Percentiles rank a stretch among this genome's conserved stretches.
phyloP scores from a whole-genome alignment of 2,113 vertebrate species.

The Burhinus oedicnemus region DNA sequence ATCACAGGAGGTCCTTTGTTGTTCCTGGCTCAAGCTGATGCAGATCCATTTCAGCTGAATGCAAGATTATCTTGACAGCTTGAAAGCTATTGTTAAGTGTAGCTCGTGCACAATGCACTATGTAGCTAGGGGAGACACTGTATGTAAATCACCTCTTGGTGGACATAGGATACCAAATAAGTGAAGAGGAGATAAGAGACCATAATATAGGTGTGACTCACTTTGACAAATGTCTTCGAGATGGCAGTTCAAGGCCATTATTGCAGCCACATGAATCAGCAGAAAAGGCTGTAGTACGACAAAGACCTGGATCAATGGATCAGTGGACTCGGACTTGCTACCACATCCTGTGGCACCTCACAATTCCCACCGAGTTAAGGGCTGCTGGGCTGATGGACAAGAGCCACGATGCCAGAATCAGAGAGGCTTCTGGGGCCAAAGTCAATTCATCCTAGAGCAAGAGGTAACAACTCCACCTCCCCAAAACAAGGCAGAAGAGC shows the following conservation, averaged over 20 bases:
- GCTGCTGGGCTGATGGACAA: background rate
- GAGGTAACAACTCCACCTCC: background rate
- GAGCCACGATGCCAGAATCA: background rate
- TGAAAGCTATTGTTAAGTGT: background rate
- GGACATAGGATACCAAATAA: conserved; percentile 28
- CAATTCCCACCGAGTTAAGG: background rate
- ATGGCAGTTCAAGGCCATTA: background rate
- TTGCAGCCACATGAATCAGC: background rate
- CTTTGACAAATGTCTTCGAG: background rate
- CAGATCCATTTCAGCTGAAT: conserved; percentile 40
- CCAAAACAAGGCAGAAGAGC: background rate
- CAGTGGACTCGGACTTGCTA: background rate
- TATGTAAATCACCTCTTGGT: background rate
- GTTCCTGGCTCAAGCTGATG: conserved; percentile 29
- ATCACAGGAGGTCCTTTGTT: conserved; percentile 38
- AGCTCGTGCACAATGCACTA: background rate
- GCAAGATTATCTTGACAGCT: conserved; percentile 51
- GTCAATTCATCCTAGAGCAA: background rate
- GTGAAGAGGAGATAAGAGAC: background rate
- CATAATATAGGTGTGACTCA: background rate
- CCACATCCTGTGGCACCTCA: background rate
- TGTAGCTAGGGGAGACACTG: background rate
- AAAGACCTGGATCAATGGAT: background rate
- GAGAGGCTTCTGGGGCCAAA: background rate
- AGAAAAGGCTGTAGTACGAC: background rate